Percentiles rank a stretch among this genome's conserved stretches.
Evolutionary conservation across 2,888 invertebrate genomes (phyloP).

Genomic region (Paralinhomoeus sp.): DNA sequence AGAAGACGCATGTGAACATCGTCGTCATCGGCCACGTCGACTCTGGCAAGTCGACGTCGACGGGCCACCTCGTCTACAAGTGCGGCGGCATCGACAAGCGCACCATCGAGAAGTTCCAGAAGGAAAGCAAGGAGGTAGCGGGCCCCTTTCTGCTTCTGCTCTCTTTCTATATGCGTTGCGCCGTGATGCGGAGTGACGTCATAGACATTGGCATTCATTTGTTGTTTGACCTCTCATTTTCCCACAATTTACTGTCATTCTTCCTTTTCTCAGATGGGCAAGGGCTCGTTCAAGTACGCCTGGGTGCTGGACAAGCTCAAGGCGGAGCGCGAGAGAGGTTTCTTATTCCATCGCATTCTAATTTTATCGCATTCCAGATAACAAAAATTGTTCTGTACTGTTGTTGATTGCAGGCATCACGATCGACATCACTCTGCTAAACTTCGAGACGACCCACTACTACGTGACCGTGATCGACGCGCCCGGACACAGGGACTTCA

Average conservation of each 20-base stretch:
- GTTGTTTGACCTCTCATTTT: too few relatives aligned
- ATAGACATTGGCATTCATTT: too few relatives aligned
- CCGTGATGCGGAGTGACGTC: too few relatives aligned
- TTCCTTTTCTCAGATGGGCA: conserved; percentile 15
- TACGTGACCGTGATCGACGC: conserved; percentile 67
- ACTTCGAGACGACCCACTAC: conserved; percentile 25
- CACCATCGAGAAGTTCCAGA: conserved; percentile 99
- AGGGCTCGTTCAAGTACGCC: conserved; percentile 96
- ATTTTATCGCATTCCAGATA: too few relatives aligned
- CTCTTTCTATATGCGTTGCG: too few relatives aligned
- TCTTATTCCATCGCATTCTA: too few relatives aligned
- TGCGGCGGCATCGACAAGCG: conserved; percentile 99
- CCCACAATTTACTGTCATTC: too few relatives aligned
- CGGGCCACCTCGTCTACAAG: conserved; percentile 93
- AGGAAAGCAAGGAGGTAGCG: conserved; percentile 86
- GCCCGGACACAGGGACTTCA: conserved; percentile 99
- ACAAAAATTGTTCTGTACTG: too few relatives aligned
- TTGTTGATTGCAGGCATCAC: too few relatives aligned
- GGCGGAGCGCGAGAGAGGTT: conserved; percentile 96
- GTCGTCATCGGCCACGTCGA: conserved; percentile 98
- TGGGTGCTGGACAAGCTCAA: conserved; percentile 99
- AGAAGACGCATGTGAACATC: conserved; percentile 93
- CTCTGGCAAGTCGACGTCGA: conserved; percentile 87
- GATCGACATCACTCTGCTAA: conserved; percentile 26
- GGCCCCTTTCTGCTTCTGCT: too few relatives aligned